These are phyloP conservation scores for Corythornis vintsioides DNA, from an alignment of 2,113 vertebrate species.

Conservation along the genomic window DNA sequence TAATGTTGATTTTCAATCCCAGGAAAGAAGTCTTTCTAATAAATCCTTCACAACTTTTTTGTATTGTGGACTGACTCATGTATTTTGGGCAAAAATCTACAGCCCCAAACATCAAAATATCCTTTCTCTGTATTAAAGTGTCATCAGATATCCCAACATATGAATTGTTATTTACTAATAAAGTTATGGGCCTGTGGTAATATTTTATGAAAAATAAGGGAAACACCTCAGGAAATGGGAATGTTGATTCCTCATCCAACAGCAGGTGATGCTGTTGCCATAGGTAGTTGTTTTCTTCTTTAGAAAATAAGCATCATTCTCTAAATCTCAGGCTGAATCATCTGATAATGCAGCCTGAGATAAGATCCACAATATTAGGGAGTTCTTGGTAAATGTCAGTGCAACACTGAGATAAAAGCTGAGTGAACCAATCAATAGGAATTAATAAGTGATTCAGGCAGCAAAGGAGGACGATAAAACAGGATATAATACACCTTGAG, in stretches of 20 bases:
- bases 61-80: neutral
- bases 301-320: neutral
- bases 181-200: neutral
- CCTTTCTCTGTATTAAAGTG: neutral
- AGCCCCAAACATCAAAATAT: neutral
- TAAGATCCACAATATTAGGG: neutral
- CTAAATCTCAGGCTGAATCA: neutral
- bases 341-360: neutral
- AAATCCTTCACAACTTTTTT: neutral
- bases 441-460: neutral
- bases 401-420: neutral
- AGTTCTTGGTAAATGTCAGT: neutral
- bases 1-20: neutral
- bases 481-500: neutral
- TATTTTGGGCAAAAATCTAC: neutral
- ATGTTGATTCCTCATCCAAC: neutral
- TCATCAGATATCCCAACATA: neutral
- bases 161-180: neutral
- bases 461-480: neutral
- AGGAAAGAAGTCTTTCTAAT: neutral
- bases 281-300: neutral
- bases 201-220: neutral
- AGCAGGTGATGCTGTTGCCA: slow-evolving; percentile 48
- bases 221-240: neutral
- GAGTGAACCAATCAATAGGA: neutral